These are phyloP conservation scores for Manduca sexta DNA, from an alignment of 1,140 invertebrate species.

Conservation along the genomic window DNA sequence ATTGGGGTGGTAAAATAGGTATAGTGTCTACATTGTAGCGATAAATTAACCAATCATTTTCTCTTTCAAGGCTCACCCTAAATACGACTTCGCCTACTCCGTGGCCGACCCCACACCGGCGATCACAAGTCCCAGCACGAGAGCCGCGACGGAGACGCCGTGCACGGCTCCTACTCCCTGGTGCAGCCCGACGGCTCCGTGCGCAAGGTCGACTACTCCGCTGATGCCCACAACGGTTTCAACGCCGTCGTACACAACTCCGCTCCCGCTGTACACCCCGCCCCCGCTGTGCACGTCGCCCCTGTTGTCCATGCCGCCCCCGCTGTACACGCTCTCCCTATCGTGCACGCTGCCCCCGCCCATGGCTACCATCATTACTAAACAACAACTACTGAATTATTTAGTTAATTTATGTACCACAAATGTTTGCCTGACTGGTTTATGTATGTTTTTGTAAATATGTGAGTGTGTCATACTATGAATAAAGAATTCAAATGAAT, in stretches of 20 bases:
- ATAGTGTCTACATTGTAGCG: too few relatives aligned
- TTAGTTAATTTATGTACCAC: too few relatives aligned
- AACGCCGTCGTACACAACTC: constrained; percentile 70
- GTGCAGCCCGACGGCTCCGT: constrained; percentile 65
- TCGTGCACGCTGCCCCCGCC: constrained; percentile 3
- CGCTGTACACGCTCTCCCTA: constrained; percentile 7
- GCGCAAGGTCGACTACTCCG: constrained; percentile 63
- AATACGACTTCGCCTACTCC: constrained; percentile 70
- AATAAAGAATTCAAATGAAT: background rate
- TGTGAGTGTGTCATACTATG: constrained; percentile 7
- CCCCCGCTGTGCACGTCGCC: constrained; percentile 3
- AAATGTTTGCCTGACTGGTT: too few relatives aligned
- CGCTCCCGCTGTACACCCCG: constrained; percentile 27
- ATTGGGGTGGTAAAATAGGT: too few relatives aligned
- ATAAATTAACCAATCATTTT: too few relatives aligned
- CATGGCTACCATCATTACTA: constrained; percentile 7
- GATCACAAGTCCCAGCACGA: constrained; percentile 54
- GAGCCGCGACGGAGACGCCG: constrained; percentile 46
- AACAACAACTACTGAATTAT: background rate
- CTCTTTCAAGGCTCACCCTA: constrained; percentile 63
- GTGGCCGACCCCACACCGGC: constrained; percentile 57
- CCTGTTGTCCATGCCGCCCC: constrained; percentile 16
- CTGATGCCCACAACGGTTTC: constrained; percentile 59
- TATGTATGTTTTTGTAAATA: constrained; percentile 13
- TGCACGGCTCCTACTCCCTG: constrained; percentile 58